Conservation (phyloP, 1,140 invertebrate species). For the Drosophila grimshawi region DNA sequence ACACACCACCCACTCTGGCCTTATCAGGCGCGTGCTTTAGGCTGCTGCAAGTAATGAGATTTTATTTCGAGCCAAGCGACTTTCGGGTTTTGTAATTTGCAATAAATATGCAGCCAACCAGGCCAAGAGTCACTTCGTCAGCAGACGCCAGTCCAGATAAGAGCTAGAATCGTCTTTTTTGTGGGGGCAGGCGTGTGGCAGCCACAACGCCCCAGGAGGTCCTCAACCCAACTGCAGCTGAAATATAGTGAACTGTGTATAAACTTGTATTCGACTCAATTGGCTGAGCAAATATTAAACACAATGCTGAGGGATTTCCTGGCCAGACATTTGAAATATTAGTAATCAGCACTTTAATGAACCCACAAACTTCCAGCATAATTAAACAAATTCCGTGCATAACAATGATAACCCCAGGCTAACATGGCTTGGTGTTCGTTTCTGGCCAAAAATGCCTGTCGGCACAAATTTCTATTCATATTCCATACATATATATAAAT, state of each 20-base stretch:
- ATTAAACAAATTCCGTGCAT: slow-evolving; percentile 32
- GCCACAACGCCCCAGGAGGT: slow-evolving; percentile 14
- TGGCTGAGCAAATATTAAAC: slow-evolving; percentile 1
- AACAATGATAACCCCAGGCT: slow-evolving; percentile 18
- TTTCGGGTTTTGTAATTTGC: slow-evolving; percentile 68
- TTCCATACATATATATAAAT: background rate
- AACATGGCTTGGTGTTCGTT: slow-evolving; percentile 13
- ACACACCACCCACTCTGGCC: slow-evolving; percentile 26
- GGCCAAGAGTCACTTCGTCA: slow-evolving; percentile 35
- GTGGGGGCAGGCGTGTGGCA: background rate
- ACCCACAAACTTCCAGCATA: slow-evolving; percentile 33
- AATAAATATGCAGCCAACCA: slow-evolving; percentile 74
- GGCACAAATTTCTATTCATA: background rate
- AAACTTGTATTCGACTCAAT: slow-evolving; percentile 4
- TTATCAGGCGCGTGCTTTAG: slow-evolving; percentile 59
- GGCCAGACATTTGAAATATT: slow-evolving; percentile 23
- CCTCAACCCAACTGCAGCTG: slow-evolving; percentile 4
- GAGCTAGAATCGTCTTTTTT: background rate
- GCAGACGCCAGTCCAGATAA: slow-evolving; percentile 23
- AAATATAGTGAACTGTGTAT: too few species aligned
- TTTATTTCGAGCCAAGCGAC: slow-evolving; percentile 59
- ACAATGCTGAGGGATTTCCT: background rate
- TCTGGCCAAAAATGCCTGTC: slow-evolving; percentile 7
- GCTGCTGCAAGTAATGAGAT: slow-evolving; percentile 79
- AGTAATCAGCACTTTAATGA: slow-evolving; percentile 42